Conservation (phyloP, 2,888 invertebrate species). For the Limnephilus rhombicus region DNA sequence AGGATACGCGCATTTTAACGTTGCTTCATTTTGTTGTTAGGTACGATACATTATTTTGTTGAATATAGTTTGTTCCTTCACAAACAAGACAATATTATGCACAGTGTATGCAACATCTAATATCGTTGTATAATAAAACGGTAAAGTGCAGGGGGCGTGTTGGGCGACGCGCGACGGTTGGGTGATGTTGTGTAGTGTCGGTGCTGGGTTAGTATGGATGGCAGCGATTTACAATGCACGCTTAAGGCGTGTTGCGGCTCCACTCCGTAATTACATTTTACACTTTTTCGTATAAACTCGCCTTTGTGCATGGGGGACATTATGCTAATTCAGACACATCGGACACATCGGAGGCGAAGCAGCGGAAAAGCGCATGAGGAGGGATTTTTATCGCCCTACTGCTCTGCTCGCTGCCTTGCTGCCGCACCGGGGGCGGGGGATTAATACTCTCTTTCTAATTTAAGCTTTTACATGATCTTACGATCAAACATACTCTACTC, state of each 20-base stretch:
- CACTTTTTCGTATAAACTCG: slow-evolving; percentile 37
- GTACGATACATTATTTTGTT: neutral
- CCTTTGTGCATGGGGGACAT: slow-evolving; percentile 11
- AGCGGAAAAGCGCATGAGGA: neutral
- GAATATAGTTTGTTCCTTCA: neutral
- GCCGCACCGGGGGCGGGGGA: neutral
- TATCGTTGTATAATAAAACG: neutral
- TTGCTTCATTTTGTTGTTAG: no score
- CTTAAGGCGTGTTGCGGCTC: slow-evolving; percentile 35
- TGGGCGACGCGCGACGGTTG: neutral
- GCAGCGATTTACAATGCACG: slow-evolving; percentile 24
- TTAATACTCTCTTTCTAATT: neutral
- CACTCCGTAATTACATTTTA: slow-evolving; percentile 28
- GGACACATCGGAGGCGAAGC: slow-evolving; percentile 24
- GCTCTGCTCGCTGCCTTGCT: neutral
- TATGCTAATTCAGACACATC: slow-evolving; percentile 31
- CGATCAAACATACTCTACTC: neutral
- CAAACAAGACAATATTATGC: neutral
- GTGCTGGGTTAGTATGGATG: neutral
- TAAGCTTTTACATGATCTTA: neutral
- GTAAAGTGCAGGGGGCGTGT: neutral
- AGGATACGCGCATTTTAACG: no score
- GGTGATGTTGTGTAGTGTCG: no score
- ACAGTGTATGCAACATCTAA: neutral
- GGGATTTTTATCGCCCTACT: slow-evolving; percentile 29